Percentiles rank a stretch among this genome's conserved stretches.
phyloP scores from a whole-genome alignment of 35 echinoderm and acorn worm genomes.

The Acanthaster planci region DNA sequence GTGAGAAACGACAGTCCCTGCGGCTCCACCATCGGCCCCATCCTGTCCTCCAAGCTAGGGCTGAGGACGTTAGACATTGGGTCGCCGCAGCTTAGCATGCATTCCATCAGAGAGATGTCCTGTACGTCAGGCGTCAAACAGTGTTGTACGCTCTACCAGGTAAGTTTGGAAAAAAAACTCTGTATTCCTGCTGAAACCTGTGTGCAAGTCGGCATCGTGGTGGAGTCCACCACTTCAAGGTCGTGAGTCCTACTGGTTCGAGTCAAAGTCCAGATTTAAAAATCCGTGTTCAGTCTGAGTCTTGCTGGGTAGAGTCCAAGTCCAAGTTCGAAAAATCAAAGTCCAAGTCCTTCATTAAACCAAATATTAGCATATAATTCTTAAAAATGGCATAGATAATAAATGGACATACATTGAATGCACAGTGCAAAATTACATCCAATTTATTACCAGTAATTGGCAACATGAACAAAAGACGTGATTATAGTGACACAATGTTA shows the following conservation, averaged over 20 bases:
- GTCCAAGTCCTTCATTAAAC: too few relatives aligned
- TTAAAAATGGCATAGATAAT: too few relatives aligned
- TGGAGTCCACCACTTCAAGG: neutral
- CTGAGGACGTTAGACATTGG: constrained; percentile 88
- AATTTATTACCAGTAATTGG: too few relatives aligned
- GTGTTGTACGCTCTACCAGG: constrained; percentile 68
- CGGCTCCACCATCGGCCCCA: constrained; percentile 91
- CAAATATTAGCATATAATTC: too few relatives aligned
- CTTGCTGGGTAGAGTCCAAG: too few relatives aligned
- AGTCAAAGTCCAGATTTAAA: neutral
- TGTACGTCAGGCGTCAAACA: constrained; percentile 79
- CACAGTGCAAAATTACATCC: too few relatives aligned
- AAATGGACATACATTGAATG: too few relatives aligned
- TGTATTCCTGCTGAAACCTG: neutral
- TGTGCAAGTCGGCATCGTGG: neutral
- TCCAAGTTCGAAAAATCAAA: too few relatives aligned
- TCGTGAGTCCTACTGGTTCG: neutral
- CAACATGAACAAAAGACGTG: too few relatives aligned
- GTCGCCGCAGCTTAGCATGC: constrained; percentile 86
- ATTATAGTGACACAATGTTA: too few relatives aligned
- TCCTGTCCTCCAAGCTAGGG: constrained; percentile 87
- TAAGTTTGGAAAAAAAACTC: constrained; percentile 19
- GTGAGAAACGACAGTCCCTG: constrained; percentile 92
- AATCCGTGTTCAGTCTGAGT: neutral
- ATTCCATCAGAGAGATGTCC: constrained; percentile 89